Conservation (phyloP, 2,113 vertebrate species). For the Mionectes macconnelli region DNA sequence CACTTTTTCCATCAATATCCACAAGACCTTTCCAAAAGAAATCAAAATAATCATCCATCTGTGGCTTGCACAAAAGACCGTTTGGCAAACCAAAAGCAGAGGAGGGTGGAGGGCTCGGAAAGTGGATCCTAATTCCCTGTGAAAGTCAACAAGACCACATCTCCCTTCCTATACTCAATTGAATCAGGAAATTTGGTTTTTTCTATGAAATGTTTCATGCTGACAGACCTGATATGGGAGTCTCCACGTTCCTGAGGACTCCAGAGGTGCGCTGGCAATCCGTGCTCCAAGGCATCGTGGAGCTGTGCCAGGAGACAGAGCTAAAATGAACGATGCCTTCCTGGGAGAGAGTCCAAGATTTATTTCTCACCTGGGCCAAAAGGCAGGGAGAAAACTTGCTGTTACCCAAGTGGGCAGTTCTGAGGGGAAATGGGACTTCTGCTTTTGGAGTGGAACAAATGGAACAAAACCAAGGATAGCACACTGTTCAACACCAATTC, state of each 20-base stretch:
- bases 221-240: neutral
- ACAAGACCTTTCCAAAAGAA: neutral
- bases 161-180: neutral
- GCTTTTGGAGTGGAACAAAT: neutral
- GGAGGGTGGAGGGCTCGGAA: neutral
- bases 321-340: neutral
- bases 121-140: neutral
- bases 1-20: neutral
- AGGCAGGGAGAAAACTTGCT: neutral
- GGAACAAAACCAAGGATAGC: neutral
- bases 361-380: neutral
- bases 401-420: neutral
- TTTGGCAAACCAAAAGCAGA: neutral
- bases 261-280: neutral
- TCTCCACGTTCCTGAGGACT: neutral
- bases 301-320: neutral
- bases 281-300: fast-evolving
- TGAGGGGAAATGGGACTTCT: neutral
- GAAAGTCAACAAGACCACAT: neutral
- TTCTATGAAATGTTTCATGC: neutral
- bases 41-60: neutral
- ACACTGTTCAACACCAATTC: neutral
- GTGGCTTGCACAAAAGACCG: neutral
- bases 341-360: neutral
- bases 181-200: neutral